Percentiles rank a stretch among this genome's conserved stretches.
Evolutionary conservation across 2,113 vertebrate species (phyloP).

Genomic region (Indicator indicator): DNA sequence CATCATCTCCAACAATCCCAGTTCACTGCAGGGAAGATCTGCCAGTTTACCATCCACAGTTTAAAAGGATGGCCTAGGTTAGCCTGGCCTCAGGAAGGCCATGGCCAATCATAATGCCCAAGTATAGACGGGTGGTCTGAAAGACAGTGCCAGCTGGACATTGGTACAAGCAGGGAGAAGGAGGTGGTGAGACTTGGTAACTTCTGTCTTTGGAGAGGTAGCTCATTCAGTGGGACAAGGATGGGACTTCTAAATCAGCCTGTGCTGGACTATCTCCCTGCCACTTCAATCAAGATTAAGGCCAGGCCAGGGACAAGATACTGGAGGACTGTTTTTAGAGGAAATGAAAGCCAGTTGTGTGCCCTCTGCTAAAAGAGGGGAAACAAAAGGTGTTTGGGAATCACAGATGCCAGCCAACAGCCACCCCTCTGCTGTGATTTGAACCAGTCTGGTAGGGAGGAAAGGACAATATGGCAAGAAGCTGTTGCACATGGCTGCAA

Average conservation of each 20-base stretch:
- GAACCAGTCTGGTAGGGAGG: neutral
- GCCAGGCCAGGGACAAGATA: neutral
- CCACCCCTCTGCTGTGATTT: neutral
- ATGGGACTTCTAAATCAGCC: neutral
- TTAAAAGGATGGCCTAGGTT: neutral
- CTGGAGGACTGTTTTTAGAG: neutral
- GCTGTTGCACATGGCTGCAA: neutral
- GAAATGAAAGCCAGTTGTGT: neutral
- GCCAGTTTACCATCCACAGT: neutral
- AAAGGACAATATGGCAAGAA: neutral
- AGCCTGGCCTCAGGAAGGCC: neutral
- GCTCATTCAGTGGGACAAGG: neutral
- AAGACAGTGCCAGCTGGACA: neutral
- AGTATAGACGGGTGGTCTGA: neutral
- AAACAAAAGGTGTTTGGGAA: neutral
- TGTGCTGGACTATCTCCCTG: neutral
- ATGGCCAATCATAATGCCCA: neutral
- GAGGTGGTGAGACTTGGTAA: neutral
- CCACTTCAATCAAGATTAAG: neutral
- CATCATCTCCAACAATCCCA: neutral
- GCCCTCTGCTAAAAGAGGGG: neutral
- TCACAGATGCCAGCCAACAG: neutral
- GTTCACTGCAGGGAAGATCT: neutral
- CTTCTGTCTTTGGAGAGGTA: neutral
- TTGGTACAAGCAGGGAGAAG: neutral